Conservation (phyloP, 2,797 vertebrate species). For the Scyliorhinus canicula region DNA sequence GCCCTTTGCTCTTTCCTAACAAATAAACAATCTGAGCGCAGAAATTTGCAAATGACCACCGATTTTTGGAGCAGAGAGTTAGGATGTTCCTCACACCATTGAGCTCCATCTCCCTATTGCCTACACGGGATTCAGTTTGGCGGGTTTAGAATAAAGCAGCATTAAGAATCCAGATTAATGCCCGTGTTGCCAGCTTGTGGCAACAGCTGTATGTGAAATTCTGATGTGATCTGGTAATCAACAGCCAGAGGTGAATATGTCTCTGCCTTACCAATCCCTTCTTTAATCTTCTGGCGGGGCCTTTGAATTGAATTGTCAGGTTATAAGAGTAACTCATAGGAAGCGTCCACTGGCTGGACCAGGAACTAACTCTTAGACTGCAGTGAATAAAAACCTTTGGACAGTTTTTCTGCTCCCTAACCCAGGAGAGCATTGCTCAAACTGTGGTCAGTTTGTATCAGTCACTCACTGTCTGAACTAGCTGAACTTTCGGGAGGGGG, state of each 20-base stretch:
- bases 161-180: neutral
- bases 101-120: neutral
- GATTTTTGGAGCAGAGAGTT: neutral
- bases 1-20: too few species aligned
- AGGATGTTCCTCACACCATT: neutral
- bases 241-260: too few species aligned
- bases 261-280: too few species aligned
- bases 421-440: neutral
- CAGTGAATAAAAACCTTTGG: neutral
- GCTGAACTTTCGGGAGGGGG: neutral
- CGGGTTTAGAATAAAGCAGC: neutral
- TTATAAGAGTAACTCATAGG: neutral
- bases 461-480: neutral
- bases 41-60: neutral
- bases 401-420: neutral
- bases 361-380: too few species aligned
- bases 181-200: neutral
- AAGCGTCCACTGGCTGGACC: neutral
- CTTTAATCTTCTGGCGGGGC: neutral
- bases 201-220: neutral
- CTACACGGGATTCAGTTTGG: neutral
- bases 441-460: neutral
- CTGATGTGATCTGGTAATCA: too few species aligned
- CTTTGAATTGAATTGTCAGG: neutral
- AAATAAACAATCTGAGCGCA: neutral